A percentile compares a stretch with the other conserved stretches of the same genome.
These are phyloP conservation scores for Anarhynchus alexandrinus DNA, from an alignment of 2,113 vertebrate species.

Conservation along the genomic window DNA sequence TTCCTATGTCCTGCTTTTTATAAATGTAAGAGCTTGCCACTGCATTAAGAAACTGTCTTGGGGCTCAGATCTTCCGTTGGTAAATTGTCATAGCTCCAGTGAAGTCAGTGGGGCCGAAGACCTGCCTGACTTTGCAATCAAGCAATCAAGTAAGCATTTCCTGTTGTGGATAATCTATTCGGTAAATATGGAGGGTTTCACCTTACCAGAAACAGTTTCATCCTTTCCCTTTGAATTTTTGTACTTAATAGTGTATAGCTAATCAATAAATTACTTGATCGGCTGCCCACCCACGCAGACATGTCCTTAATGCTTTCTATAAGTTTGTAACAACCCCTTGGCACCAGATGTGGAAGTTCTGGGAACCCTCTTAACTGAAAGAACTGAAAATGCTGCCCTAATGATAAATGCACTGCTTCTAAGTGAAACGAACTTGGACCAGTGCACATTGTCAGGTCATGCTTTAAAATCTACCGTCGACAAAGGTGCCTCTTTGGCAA, in stretches of 20 bases:
- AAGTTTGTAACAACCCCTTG: constrained; percentile 6
- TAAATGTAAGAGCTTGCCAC: background rate
- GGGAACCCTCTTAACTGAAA: constrained; percentile 18
- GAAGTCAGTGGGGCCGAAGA: background rate
- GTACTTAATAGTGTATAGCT: background rate
- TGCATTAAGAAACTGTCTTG: constrained; percentile 3
- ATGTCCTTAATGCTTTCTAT: constrained; percentile 1
- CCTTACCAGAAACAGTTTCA: constrained; percentile 37
- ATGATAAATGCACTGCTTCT: background rate
- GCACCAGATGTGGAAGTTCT: constrained; percentile 35
- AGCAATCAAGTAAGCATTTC: constrained; percentile 22
- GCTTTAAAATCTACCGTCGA: background rate
- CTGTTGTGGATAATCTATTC: constrained; percentile 6
- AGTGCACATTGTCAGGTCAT: background rate
- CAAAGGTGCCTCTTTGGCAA: background rate
- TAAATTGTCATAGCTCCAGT: background rate
- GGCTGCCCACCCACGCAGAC: background rate
- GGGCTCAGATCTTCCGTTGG: background rate
- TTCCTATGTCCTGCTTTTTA: background rate
- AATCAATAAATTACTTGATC: constrained; percentile 48
- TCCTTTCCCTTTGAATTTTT: constrained; percentile 21
- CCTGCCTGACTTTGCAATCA: constrained; percentile 22
- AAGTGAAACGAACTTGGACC: background rate
- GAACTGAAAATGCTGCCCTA: background rate
- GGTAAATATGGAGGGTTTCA: background rate